These are phyloP conservation scores for Polietes domitor DNA, from an alignment of 2,888 invertebrate genomes.

Conservation along the genomic window DNA sequence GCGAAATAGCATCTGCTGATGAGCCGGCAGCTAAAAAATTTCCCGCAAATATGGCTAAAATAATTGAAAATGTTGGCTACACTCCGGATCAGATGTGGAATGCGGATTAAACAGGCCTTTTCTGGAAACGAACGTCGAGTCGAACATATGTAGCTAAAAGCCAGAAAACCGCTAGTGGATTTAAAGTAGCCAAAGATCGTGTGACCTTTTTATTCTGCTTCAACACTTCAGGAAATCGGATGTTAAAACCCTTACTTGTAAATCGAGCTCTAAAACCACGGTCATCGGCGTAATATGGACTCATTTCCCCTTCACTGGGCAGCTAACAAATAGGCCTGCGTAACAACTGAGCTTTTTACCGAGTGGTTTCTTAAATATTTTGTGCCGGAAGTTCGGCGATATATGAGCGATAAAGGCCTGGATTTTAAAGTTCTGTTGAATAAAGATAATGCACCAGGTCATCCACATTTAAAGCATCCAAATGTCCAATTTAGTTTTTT, in stretches of 20 bases:
- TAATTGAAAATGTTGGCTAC: background rate
- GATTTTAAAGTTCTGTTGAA: constrained; percentile 43
- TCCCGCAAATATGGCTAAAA: background rate
- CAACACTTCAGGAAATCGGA: constrained; percentile 62
- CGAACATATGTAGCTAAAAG: constrained; percentile 35
- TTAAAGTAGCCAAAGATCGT: constrained; percentile 66
- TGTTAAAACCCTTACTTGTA: constrained; percentile 7
- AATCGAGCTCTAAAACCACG: too few species aligned
- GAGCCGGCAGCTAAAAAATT: background rate
- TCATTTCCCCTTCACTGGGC: constrained; percentile 66
- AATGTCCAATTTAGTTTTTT: constrained; percentile 11
- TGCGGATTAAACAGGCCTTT: background rate
- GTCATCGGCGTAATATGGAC: too few species aligned
- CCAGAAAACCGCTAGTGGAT: constrained; percentile 48
- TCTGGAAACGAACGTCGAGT: background rate
- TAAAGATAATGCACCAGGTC: constrained; percentile 53
- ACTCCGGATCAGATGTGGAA: constrained; percentile 3
- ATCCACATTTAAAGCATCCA: constrained; percentile 32
- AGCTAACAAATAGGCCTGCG: constrained; percentile 70
- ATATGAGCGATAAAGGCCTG: constrained; percentile 53
- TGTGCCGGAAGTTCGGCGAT: constrained; percentile 51
- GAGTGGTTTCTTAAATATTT: constrained; percentile 62
- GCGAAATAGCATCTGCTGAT: too few species aligned
- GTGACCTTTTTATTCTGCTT: constrained; percentile 71
- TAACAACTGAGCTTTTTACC: constrained; percentile 46